phyloP scores from a whole-genome alignment of 2,113 vertebrate genomes.

The Herpetotheres cachinnans region DNA sequence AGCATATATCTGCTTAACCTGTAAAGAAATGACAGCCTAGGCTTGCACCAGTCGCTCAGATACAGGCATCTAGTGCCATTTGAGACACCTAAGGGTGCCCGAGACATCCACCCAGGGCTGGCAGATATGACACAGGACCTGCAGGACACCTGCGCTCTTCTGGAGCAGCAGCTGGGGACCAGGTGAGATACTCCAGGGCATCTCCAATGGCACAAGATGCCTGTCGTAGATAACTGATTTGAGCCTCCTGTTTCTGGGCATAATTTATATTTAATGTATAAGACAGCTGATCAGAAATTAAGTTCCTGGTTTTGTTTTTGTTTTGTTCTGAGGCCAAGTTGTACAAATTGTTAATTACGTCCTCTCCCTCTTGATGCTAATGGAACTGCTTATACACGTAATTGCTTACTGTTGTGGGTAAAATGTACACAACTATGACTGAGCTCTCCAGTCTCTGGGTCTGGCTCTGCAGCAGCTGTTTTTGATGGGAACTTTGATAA shows the following conservation, averaged over 20 bases:
- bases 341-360: not conserved
- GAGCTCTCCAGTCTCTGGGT: not conserved
- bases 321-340: conserved; percentile 24
- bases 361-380: conserved; percentile 15
- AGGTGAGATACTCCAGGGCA: conserved; percentile 50
- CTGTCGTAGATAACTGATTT: not conserved
- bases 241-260: not conserved
- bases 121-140: conserved; percentile 60
- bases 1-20: not conserved
- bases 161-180: conserved; percentile 65
- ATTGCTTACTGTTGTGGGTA: not conserved
- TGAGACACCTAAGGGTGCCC: not conserved
- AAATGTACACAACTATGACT: not conserved
- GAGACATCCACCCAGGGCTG: conserved; percentile 40
- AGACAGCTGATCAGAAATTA: not conserved
- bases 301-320: not conserved
- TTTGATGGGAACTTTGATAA: not conserved
- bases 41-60: not conserved
- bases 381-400: not conserved
- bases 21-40: conserved; percentile 41
- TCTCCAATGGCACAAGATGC: not conserved
- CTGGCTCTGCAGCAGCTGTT: conserved; percentile 9
- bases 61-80: not conserved
- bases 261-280: not conserved
- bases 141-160: conserved; percentile 53